Base-by-base conservation (phyloP, 2,113 vertebrate genomes). In the Ctenodactylus gundi region DNA sequence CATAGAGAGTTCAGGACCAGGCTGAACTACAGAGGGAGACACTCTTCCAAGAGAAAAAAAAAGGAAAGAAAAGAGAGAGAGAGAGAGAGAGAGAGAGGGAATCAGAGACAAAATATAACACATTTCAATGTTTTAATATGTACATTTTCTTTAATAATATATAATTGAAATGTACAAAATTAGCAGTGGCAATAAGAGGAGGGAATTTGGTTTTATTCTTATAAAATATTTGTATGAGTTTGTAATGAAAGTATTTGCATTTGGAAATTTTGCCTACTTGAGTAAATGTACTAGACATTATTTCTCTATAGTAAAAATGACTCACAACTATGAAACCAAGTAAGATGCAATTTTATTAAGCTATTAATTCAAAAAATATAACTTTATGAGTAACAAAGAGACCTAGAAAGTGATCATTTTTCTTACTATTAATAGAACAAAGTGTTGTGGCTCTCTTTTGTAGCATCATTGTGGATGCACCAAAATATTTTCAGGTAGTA, bases 281-380 rank as follows among this genome's bases (percentile, higher is more conserved):
- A 9, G 10, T 90, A 87, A 94, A 90, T 87, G n/a, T 53, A 62
- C 1, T 36, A 83, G 44, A 4, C 62, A 20, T 81, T 81, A 73
- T 51, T 95, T 94, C 20, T 89, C 34, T 65, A 49, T 29, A 77
- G 29, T 80, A 84, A 91, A 96, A 87, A 27, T 81, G 36, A 95
- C 23, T 86, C 68, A 91, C 27, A 93, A 62, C 49, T 75, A 17
- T 70, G 36, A 85, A 80, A 9, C 8, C 36, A 94, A 85, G 67
- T 72, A 70, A 80, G 17, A 58, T 88, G 7, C 1, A 88, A 77
- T 90, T 90, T 94, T 90, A 94, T 93, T 87, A 55, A 94, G 3
- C 27, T 81, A 86, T 94, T 93, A 83, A 87, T 92, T 92, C 67
- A 41, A 78, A n/a, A 96, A 93, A 58, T 23, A 85, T n/a, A 88